A percentile compares a stretch with the other conserved stretches of the same genome.
phyloP scores from a whole-genome alignment of 2,113 vertebrate species.

The Emydura subglobosa region DNA sequence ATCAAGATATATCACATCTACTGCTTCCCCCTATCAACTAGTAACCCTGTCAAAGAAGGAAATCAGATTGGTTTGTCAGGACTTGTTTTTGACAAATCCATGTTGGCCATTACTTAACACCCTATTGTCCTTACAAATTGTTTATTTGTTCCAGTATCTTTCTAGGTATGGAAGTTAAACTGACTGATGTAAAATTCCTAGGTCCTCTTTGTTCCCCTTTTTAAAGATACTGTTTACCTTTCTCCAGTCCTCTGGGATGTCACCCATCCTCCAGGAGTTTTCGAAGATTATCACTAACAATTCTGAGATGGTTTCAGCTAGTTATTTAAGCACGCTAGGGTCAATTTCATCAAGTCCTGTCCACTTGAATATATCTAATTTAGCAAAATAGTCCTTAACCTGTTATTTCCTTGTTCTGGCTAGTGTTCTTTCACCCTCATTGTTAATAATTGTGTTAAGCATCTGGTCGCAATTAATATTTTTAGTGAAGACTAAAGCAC shows the following conservation, averaged over 20 bases:
- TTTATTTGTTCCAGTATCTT: neutral
- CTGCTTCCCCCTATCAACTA: neutral
- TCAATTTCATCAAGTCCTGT: too few relatives aligned
- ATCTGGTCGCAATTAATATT: too few relatives aligned
- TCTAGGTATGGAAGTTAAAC: neutral
- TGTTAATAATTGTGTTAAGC: too few relatives aligned
- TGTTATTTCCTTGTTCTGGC: too few relatives aligned
- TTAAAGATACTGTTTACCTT: neutral
- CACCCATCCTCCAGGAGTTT: neutral
- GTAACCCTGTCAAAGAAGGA: slow-evolving; percentile 19
- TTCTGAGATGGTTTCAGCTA: neutral
- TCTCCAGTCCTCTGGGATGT: neutral
- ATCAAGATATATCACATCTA: neutral
- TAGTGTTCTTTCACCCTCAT: too few relatives aligned
- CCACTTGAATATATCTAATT: too few relatives aligned
- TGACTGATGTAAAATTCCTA: neutral
- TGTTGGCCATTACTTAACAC: neutral
- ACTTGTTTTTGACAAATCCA: neutral
- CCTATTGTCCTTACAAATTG: neutral
- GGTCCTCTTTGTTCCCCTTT: neutral
- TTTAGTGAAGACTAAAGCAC: neutral
- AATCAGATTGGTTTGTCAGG: neutral
- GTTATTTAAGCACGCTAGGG: neutral
- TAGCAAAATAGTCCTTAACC: too few relatives aligned
- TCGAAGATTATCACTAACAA: neutral